Evolutionary conservation across 2,888 invertebrate species (phyloP).

Genomic region (Cetonia aurata): DNA sequence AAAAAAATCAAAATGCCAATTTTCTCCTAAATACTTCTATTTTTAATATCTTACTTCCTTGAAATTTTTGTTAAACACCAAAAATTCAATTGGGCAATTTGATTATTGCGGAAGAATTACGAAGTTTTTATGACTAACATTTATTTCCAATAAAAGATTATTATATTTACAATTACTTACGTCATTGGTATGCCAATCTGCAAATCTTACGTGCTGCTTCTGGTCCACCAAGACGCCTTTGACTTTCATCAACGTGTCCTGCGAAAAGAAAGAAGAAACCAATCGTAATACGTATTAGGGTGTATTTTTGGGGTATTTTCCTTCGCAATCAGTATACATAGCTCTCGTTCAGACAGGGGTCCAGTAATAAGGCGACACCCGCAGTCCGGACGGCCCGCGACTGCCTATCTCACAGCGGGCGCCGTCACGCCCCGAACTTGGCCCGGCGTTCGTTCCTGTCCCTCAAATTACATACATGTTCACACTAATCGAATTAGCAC

Average conservation of each 20-base stretch:
- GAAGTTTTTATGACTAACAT: background rate
- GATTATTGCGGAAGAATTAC: background rate
- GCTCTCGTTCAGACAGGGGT: conserved; percentile 29
- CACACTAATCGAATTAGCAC: conserved; percentile 51
- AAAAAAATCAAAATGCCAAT: no score
- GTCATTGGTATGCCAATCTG: conserved; percentile 93
- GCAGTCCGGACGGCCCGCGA: conserved; percentile 54
- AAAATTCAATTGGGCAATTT: no score
- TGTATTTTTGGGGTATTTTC: conserved; percentile 2
- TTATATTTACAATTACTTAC: conserved; percentile 70
- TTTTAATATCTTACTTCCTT: no score
- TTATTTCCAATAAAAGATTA: background rate
- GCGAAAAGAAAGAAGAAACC: conserved; percentile 55
- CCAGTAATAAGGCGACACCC: conserved; percentile 59
- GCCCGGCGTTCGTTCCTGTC: conserved; percentile 35
- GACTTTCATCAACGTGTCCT: conserved; percentile 90
- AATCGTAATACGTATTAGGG: background rate
- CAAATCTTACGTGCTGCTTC: conserved; percentile 93
- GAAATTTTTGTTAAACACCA: no score
- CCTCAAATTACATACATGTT: conserved; percentile 45
- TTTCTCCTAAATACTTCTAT: no score
- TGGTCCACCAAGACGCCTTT: conserved; percentile 87
- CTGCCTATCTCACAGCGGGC: conserved; percentile 56
- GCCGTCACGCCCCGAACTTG: conserved; percentile 56
- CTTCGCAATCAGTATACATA: conserved; percentile 1